These are phyloP conservation scores for Leptopilina syphax DNA, from an alignment of 2,888 invertebrate species.

Conservation along the genomic window DNA sequence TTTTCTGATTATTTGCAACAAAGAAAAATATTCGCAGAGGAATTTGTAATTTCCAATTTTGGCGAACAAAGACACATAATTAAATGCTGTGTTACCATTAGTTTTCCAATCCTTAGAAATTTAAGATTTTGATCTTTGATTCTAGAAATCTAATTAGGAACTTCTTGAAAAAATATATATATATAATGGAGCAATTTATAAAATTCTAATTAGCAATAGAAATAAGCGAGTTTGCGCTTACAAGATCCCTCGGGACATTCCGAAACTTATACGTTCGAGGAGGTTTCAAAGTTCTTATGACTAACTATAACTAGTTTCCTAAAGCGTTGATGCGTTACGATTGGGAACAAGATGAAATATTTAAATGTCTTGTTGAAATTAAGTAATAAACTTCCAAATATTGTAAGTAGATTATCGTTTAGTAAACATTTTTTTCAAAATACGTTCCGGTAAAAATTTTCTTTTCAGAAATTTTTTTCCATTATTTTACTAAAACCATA, in stretches of 20 bases:
- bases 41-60: too few relatives aligned
- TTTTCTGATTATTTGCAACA: too few relatives aligned
- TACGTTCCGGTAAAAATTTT: too few relatives aligned
- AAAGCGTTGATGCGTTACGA: slow-evolving; percentile 14
- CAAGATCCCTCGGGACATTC: background rate
- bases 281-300: slow-evolving; percentile 2
- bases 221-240: background rate
- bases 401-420: background rate
- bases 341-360: background rate
- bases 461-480: too few relatives aligned
- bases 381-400: background rate
- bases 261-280: slow-evolving; percentile 1
- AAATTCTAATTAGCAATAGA: slow-evolving; percentile 6
- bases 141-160: background rate
- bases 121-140: too few relatives aligned
- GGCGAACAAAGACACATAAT: too few relatives aligned
- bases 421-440: too few relatives aligned
- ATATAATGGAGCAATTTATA: slow-evolving; percentile 3
- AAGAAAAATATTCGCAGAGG: too few relatives aligned
- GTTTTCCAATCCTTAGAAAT: too few relatives aligned
- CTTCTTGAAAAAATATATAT: background rate
- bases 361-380: background rate
- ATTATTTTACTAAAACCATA: too few relatives aligned
- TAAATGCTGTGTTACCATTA: too few relatives aligned
- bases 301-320: slow-evolving; percentile 12